Percentiles rank a stretch among this genome's conserved stretches.
These are phyloP conservation scores for Drosophila kikkawai DNA, from an alignment of 1,140 invertebrate genomes.

Conservation along the genomic window DNA sequence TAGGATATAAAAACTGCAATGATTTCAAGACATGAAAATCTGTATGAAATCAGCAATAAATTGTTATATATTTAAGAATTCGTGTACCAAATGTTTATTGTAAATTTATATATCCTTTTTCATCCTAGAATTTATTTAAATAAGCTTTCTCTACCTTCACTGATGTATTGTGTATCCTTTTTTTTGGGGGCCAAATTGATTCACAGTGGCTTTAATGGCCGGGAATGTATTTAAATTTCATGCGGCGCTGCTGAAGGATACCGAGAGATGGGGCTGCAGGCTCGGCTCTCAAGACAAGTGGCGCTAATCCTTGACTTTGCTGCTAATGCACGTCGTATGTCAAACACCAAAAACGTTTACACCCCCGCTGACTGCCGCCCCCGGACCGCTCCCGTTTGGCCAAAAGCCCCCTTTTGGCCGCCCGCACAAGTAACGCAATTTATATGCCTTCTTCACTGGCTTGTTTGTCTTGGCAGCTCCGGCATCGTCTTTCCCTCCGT, in stretches of 20 bases:
- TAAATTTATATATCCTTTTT: not conserved
- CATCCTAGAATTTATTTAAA: not conserved
- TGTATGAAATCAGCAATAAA: not conserved
- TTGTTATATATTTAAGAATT: not conserved
- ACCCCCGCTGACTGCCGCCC: slow-evolving; percentile 23
- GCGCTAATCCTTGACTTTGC: slow-evolving; percentile 83
- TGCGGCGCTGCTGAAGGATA: slow-evolving; percentile 13
- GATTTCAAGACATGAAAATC: not conserved
- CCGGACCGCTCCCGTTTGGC: not conserved
- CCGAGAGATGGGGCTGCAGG: slow-evolving; percentile 13
- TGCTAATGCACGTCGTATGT: slow-evolving; percentile 83
- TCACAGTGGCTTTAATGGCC: slow-evolving; percentile 67
- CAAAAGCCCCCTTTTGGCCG: not conserved
- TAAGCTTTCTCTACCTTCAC: not conserved
- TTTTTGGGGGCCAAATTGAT: slow-evolving; percentile 62
- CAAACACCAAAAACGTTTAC: slow-evolving; percentile 83
- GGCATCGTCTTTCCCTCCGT: not conserved
- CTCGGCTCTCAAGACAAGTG: slow-evolving; percentile 74
- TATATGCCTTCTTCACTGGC: slow-evolving; percentile 74
- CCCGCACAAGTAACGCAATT: slow-evolving; percentile 73
- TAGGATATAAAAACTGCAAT: not conserved
- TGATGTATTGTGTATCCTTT: not conserved
- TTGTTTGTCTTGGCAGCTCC: slow-evolving; percentile 74
- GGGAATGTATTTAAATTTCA: slow-evolving; percentile 67
- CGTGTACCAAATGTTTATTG: not conserved